phyloP scores from a whole-genome alignment of 1,140 invertebrate species.

The Hyphantria cunea region DNA sequence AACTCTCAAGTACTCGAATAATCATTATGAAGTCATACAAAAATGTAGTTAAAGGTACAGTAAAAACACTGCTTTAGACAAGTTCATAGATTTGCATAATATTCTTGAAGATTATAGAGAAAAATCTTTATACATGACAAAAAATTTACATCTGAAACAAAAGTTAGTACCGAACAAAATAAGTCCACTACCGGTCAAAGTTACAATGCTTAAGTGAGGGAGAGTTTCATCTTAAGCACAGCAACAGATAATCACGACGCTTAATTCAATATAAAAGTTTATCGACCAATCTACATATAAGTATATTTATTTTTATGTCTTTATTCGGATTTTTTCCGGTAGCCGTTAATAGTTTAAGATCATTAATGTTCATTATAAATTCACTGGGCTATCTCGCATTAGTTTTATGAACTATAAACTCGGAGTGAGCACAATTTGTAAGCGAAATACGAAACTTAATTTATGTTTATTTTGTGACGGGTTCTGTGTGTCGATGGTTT shows the following conservation, averaged over 20 bases:
- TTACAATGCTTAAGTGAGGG: too few relatives aligned
- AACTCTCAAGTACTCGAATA: too few relatives aligned
- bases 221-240: constrained; percentile 50
- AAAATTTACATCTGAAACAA: too few relatives aligned
- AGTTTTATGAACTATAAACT: constrained; percentile 70
- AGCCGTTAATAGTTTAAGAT: constrained; percentile 71
- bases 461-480: constrained; percentile 38
- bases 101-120: too few relatives aligned
- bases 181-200: too few relatives aligned
- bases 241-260: constrained; percentile 43
- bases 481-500: constrained; percentile 13
- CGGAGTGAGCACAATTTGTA: constrained; percentile 64
- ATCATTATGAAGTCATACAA: too few relatives aligned
- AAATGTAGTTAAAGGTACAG: too few relatives aligned
- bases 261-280: constrained; percentile 72
- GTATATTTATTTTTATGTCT: constrained; percentile 77
- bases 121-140: too few relatives aligned
- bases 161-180: too few relatives aligned
- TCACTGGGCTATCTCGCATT: constrained; percentile 60
- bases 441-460: constrained; percentile 43
- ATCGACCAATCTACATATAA: constrained; percentile 70
- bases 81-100: too few relatives aligned
- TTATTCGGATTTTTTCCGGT: constrained; percentile 74
- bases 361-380: constrained; percentile 77
- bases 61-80: too few relatives aligned